Percentiles rank a stretch among this genome's conserved stretches.
phyloP scores from a whole-genome alignment of 2,888 invertebrate species.

The Toxonevra muliebris region DNA sequence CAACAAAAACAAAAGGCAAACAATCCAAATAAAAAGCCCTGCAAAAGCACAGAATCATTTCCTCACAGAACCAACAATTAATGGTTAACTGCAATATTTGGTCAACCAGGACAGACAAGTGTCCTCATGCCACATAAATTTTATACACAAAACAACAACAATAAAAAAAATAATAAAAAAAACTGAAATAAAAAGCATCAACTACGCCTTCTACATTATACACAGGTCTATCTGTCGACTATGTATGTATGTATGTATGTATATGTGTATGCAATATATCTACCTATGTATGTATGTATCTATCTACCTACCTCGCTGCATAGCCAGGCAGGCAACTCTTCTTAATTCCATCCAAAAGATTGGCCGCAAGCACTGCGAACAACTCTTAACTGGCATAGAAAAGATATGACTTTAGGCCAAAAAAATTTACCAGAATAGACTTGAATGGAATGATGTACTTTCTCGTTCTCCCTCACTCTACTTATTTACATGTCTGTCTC shows the following conservation, averaged over 20 bases:
- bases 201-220: slow-evolving; percentile 4
- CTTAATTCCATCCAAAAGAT: slow-evolving; percentile 56
- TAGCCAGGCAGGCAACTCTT: slow-evolving; percentile 39
- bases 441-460: slow-evolving; percentile 1
- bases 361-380: slow-evolving; percentile 56
- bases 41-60: no score
- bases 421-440: slow-evolving; percentile 59
- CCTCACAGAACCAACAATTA: slow-evolving; percentile 29
- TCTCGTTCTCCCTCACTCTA: no score
- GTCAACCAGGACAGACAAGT: slow-evolving; percentile 24
- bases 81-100: slow-evolving; percentile 25
- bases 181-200: background rate
- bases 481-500: no score
- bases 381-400: slow-evolving; percentile 59
- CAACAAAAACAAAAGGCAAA: no score
- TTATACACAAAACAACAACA: background rate
- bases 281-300: no score
- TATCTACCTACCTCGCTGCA: no score
- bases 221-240: background rate
- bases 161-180: background rate
- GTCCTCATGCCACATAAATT: slow-evolving; percentile 15
- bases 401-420: slow-evolving; percentile 53
- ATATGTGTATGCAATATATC: no score
- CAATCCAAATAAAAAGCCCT: no score
- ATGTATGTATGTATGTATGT: no score